Percentiles rank a stretch among this genome's conserved stretches.
phyloP scores from a whole-genome alignment of 1,140 invertebrate species.

The Mizuhopecten yessoensis region DNA sequence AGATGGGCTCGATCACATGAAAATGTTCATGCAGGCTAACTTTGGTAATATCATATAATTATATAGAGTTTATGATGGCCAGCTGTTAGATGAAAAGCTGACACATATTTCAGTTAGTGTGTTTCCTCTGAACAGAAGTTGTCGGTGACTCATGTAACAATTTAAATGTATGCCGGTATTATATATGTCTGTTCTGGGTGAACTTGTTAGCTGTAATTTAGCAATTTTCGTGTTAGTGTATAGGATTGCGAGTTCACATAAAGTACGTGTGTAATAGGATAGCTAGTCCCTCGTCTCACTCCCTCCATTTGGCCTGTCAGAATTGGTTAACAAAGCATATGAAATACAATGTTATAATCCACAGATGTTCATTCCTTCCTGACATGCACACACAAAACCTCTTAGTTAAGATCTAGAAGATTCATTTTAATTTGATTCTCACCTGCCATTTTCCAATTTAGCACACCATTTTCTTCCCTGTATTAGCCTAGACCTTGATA shows the following conservation, averaged over 20 bases:
- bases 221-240: neutral
- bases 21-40: too few species aligned
- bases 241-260: conserved; percentile 5
- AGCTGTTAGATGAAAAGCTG: neutral
- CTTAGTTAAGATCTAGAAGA: neutral
- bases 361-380: neutral
- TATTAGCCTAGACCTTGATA: neutral
- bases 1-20: too few species aligned
- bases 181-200: neutral
- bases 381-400: neutral
- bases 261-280: conserved; percentile 24
- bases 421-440: neutral
- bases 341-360: neutral
- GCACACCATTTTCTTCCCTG: neutral
- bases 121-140: conserved; percentile 16
- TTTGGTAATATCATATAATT: too few species aligned
- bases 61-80: too few species aligned
- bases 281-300: neutral
- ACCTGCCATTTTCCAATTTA: neutral
- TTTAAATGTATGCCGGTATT: conserved; percentile 35
- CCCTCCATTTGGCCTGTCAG: neutral
- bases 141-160: conserved; percentile 13
- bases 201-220: conserved; percentile 20
- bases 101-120: neutral
- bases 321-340: neutral